These are phyloP conservation scores for Oscheius sp. DNA, from an alignment of 1,140 invertebrate species.

Conservation along the genomic window DNA sequence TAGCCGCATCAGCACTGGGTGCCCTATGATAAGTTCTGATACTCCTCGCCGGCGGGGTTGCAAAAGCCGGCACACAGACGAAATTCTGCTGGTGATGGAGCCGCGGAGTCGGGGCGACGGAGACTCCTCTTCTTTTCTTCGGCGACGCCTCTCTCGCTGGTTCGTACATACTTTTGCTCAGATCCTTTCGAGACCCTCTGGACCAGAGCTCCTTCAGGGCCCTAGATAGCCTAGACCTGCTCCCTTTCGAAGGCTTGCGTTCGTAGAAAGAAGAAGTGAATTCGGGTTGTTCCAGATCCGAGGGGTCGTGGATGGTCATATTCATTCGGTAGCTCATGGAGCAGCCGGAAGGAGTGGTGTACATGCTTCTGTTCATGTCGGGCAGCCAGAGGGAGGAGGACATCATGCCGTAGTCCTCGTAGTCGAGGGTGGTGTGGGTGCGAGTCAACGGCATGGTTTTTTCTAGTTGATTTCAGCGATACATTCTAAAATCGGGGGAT, in stretches of 20 bases:
- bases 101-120: not conserved
- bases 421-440: not conserved
- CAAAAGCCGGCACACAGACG: not conserved
- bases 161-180: not conserved
- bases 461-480: not conserved
- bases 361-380: constrained; percentile 2
- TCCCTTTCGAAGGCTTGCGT: constrained; percentile 16
- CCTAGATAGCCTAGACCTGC: not conserved
- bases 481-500: not conserved
- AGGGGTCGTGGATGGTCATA: constrained; percentile 20
- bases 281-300: constrained; percentile 3
- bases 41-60: not conserved
- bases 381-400: constrained; percentile 1
- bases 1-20: not conserved
- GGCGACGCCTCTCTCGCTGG: not conserved
- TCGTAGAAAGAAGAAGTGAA: not conserved
- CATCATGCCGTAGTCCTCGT: not conserved
- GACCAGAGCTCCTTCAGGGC: constrained; percentile 14
- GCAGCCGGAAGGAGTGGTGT: not conserved
- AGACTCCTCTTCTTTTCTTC: constrained; percentile 2
- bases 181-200: constrained; percentile 17
- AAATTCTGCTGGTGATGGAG: not conserved
- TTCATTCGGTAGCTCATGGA: constrained; percentile 8
- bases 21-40: not conserved
- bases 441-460: not conserved